A percentile compares a stretch with the other conserved stretches of the same genome.
phyloP scores from a whole-genome alignment of 2,113 vertebrate genomes.

The Heterotis niloticus region DNA sequence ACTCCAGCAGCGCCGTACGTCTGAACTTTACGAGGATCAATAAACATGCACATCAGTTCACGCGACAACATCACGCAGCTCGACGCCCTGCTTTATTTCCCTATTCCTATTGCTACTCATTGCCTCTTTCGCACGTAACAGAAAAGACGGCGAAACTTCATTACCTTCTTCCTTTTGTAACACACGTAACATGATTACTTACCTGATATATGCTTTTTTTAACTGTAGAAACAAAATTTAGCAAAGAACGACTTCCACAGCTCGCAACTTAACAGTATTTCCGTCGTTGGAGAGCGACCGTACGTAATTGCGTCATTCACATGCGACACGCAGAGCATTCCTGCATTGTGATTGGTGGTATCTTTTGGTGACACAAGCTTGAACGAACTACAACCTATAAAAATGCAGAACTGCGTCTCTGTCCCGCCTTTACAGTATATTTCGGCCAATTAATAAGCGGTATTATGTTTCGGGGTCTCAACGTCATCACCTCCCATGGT shows the following conservation, averaged over 20 bases:
- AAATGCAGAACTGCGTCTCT: not conserved
- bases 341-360: no score
- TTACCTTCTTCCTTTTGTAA: not conserved
- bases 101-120: not conserved
- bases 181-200: not conserved
- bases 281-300: slow-evolving; percentile 1
- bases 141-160: not conserved
- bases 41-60: not conserved
- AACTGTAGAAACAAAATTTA: not conserved
- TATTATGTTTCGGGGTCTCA: not conserved
- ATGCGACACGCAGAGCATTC: not conserved
- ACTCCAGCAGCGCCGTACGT: not conserved
- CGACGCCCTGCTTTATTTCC: not conserved
- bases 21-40: no score
- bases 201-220: not conserved
- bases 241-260: not conserved
- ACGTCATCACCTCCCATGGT: no score
- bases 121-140: not conserved
- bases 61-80: not conserved
- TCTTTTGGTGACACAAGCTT: no score
- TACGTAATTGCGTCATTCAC: not conserved
- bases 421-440: not conserved
- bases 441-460: not conserved
- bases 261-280: not conserved
- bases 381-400: not conserved